Conservation (phyloP, 1,140 invertebrate genomes). For the Leptinotarsa texana region DNA sequence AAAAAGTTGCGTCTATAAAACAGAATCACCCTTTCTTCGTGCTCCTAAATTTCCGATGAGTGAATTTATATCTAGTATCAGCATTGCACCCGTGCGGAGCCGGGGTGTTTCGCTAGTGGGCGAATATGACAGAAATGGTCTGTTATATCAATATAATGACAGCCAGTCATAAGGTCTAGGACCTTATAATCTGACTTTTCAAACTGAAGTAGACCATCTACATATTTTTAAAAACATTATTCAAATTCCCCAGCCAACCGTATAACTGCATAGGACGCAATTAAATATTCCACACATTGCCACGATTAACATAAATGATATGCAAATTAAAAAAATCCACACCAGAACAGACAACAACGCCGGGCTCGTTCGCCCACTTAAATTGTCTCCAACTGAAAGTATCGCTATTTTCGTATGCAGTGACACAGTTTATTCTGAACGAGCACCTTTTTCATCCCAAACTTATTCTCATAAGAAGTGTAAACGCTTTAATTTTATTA, state of each 20-base stretch:
- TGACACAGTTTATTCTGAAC: not conserved
- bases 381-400: slow-evolving; percentile 6
- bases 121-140: no score
- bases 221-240: not conserved
- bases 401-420: slow-evolving; percentile 8
- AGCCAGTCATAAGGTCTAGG: no score
- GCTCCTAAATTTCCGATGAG: no score
- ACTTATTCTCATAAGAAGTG: slow-evolving; percentile 6
- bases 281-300: not conserved
- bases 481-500: not conserved
- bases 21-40: no score
- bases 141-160: no score
- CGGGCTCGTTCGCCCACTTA: not conserved
- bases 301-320: slow-evolving; percentile 1
- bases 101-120: no score
- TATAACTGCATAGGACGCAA: not conserved
- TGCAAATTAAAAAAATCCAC: slow-evolving; percentile 6
- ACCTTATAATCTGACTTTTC: no score
- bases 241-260: not conserved
- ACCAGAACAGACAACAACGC: not conserved
- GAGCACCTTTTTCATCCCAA: not conserved
- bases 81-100: no score
- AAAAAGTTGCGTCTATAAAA: no score
- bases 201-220: no score
- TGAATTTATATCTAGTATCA: no score